A percentile compares a stretch with the other conserved stretches of the same genome.
phyloP scores from a whole-genome alignment of 2,797 vertebrate genomes.

The Gastrophryne carolinensis region DNA sequence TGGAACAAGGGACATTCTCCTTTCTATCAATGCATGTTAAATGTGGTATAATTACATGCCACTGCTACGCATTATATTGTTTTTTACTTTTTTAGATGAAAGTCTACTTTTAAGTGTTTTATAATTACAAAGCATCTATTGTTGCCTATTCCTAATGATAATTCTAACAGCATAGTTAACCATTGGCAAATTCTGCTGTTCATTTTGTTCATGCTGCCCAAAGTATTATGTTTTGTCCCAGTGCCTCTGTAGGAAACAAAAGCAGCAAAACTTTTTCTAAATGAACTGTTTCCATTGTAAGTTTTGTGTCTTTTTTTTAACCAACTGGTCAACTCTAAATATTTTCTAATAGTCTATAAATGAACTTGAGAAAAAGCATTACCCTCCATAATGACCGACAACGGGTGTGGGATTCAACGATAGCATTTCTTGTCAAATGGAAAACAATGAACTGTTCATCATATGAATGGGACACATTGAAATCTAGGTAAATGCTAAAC shows the following conservation, averaged over 20 bases:
- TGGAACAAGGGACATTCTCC: too few relatives aligned
- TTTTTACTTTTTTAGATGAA: too few relatives aligned
- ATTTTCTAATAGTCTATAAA: constrained; percentile 48
- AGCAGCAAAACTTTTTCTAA: not conserved
- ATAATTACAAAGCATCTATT: too few relatives aligned
- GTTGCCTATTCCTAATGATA: too few relatives aligned
- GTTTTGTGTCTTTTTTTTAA: constrained; percentile 50
- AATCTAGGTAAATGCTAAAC: constrained; percentile 42
- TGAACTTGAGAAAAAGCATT: constrained; percentile 47
- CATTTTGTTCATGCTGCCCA: not conserved
- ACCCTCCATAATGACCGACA: constrained; percentile 38
- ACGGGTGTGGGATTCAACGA: constrained; percentile 34
- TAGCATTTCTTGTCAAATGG: constrained; percentile 42
- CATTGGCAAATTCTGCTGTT: too few relatives aligned
- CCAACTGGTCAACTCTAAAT: constrained; percentile 40
- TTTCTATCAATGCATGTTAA: too few relatives aligned
- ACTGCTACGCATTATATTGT: too few relatives aligned
- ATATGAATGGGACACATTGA: constrained; percentile 48
- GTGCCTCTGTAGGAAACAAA: not conserved
- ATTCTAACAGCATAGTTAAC: too few relatives aligned
- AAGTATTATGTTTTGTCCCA: constrained; percentile 11
- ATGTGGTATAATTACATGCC: too few relatives aligned
- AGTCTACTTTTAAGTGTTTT: too few relatives aligned
- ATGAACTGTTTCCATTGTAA: constrained; percentile 53
- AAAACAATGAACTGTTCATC: constrained; percentile 36